Conservation (phyloP, 2,113 vertebrate genomes). For the Lophochroa leadbeateri region DNA sequence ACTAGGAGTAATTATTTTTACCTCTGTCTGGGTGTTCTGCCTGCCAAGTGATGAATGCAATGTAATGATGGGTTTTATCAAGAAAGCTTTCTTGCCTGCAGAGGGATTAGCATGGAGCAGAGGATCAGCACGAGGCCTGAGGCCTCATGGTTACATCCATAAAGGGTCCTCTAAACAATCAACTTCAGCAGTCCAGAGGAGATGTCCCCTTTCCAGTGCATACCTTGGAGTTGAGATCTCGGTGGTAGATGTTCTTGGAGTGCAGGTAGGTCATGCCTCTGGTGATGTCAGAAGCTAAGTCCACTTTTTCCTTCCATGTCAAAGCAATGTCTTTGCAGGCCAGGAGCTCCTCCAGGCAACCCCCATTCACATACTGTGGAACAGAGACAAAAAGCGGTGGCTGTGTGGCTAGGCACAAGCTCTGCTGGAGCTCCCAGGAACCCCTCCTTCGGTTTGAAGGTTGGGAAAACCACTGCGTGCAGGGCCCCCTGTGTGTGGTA, state of each 20-base stretch:
- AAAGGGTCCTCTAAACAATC: background rate
- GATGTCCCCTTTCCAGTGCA: background rate
- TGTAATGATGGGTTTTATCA: background rate
- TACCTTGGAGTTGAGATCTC: conserved; percentile 91
- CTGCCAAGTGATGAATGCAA: background rate
- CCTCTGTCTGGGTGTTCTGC: background rate
- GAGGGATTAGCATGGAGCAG: background rate
- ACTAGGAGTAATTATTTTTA: background rate
- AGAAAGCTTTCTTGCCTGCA: background rate
- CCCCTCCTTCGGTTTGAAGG: background rate
- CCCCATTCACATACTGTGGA: conserved; percentile 83
- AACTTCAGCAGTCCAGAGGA: background rate
- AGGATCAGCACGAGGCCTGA: background rate
- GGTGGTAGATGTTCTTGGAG: conserved; percentile 90
- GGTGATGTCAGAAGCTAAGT: conserved; percentile 84
- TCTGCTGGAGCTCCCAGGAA: background rate
- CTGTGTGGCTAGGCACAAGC: background rate
- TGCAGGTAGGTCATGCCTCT: conserved; percentile 90
- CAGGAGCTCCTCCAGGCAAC: conserved; percentile 86
- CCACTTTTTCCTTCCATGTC: conserved; percentile 86
- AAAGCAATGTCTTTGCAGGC: conserved; percentile 79
- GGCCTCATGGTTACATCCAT: background rate
- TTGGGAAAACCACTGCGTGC: fast-evolving
- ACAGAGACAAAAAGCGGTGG: background rate
- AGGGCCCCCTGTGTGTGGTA: too few species aligned